Evolutionary conservation across 2,797 vertebrate genomes (phyloP), one percentile per base, ranked within the genome.

Genomic region (Coilia nasus): DNA sequence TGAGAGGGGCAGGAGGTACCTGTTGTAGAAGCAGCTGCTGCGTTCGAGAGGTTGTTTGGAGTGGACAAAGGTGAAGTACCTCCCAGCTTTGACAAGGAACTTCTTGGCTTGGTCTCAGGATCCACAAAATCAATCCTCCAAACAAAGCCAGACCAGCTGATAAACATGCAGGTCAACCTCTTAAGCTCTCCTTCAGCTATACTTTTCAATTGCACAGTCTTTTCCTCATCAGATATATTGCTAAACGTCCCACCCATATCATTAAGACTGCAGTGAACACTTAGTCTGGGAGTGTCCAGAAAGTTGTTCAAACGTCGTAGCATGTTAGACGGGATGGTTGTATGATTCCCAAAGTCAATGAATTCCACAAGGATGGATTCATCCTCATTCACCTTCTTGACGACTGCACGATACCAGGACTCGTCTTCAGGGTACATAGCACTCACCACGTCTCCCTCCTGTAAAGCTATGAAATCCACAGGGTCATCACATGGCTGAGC

Each of bases 311-410:
- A 93, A 47, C 89, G 90, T 7, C 87, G 83, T 0, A 90, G 91
- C 86, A 94, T 93, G 88, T 86, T 86, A 50, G 86, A 44, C 0
- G 88, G 85, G 81, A 97, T 88, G 25, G 92, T 88, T 3, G 93
- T 93, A 54, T 93, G 90, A 83, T 97, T 97, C 41, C 97, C 97
- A 88, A 96, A 97, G 91, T 97, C 97, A 90, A 97, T 93, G 85
- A 96, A 97, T 35, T 95, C 93, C 7, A 97, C 87, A 10, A 88
- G 89, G 21, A 96, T 81, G 0, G 83, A 89, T 50, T 89, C 87
- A 59, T 88, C 83, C 17, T 85, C 87, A 56, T 82, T 88, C 82
- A 92, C 93, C 67, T 92, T 91, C 88, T 59, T 90, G 7, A 97
- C 90, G 59, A 94, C 91, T 81, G 96, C 96, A 75, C 96, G 94